Evolutionary conservation across 2,888 invertebrate genomes (phyloP), one percentile per base, ranked within the genome.

Genomic region (Micropterix aruncella): DNA sequence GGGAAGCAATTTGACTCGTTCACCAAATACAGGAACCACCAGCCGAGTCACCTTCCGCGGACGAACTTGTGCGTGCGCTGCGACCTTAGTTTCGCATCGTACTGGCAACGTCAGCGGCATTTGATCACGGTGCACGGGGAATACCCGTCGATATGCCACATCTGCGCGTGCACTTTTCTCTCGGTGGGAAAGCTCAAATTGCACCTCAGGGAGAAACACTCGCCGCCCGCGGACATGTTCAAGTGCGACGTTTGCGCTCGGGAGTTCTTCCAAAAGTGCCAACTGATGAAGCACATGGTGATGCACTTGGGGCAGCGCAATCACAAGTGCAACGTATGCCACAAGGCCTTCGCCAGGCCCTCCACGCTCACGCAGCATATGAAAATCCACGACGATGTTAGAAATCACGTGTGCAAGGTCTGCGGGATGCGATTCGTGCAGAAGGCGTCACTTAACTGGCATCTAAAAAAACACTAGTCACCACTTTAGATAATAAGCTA

Each of bases 371-470:
- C 72, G 1, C 64, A 71, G 2, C 76, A 77, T 52, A 61, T 63
- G 36, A 57, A 75, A 37, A 73, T 70, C 47, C 75, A 75, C 45
- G 74, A 74, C 0, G 74, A 75, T 4, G 73, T 75, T 48, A 62
- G 63, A 44, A 61, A 75, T 15, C 73, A 72, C 48, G 61, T 60
- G 2, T 75, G 75, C 44, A 63, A 67, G 5, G 60, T 66, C 9
- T 78, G 78, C 42, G 70, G 63, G 1, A 67, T 69, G 42, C 70
- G 74, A 0, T 79, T 77, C 46, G 72, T 74, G 1, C 76, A 75
- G 40, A 62, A 67, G 16, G 70, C 75, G 1, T 75, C 75, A 46
- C 55, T 75, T 44, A 77, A 76, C 52, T 55, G 70, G 3, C 78
- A 77, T 53, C 58, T 70, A 52, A 65, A 67, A 39, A 66, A 68